Evolutionary conservation across 2,888 invertebrate genomes (phyloP).

Genomic region (Baccha elongata): DNA sequence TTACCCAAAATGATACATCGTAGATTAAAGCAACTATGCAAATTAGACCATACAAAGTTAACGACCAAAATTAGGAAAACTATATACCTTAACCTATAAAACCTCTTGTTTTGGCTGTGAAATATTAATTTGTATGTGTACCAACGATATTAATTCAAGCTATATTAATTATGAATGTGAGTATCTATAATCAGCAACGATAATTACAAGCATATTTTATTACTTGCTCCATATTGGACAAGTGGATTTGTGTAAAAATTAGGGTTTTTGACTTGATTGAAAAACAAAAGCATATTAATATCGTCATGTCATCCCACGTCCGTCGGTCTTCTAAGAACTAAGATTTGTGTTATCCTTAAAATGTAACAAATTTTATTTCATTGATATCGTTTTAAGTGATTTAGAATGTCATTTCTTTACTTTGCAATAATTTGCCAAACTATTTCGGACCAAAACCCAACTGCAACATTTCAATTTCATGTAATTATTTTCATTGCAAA

Average conservation of each 20-base stretch:
- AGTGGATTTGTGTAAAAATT: too few species aligned
- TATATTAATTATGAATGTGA: too few species aligned
- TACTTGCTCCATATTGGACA: too few species aligned
- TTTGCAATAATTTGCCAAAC: constrained; percentile 10
- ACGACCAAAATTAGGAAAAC: not conserved
- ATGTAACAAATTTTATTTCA: constrained; percentile 11
- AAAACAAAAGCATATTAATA: too few species aligned
- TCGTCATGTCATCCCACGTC: too few species aligned
- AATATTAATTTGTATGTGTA: not conserved
- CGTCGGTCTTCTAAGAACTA: too few species aligned
- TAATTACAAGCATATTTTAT: too few species aligned
- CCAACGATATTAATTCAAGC: too few species aligned
- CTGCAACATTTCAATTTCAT: constrained; percentile 43
- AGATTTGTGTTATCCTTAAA: not conserved
- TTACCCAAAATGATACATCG: not conserved
- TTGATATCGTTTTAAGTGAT: constrained; percentile 25
- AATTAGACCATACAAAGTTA: not conserved
- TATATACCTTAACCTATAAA: not conserved
- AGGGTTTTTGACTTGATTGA: too few species aligned
- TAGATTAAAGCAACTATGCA: not conserved
- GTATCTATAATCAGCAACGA: too few species aligned
- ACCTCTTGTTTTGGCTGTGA: not conserved
- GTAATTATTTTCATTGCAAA: constrained; percentile 49
- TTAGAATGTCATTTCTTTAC: not conserved
- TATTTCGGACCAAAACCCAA: constrained; percentile 31